phyloP scores from a whole-genome alignment of 2,113 vertebrate genomes.

The Trichomycterus rosablanca region DNA sequence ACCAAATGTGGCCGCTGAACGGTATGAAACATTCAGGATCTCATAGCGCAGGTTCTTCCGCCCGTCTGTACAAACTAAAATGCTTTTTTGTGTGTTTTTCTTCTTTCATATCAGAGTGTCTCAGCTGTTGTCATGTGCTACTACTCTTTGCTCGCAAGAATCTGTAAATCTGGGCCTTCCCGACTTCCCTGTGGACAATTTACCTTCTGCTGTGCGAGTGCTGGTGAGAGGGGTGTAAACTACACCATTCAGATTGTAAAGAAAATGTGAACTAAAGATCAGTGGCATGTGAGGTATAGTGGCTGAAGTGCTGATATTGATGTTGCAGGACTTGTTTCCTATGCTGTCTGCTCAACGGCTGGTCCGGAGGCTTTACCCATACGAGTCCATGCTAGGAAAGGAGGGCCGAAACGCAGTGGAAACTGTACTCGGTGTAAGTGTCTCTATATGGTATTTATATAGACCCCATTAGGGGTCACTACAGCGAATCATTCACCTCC shows the following conservation, averaged over 20 bases:
- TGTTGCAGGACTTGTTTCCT: constrained; percentile 80
- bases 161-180: constrained; percentile 84
- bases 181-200: constrained; percentile 92
- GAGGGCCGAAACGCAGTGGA: constrained; percentile 86
- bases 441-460: too few relatives aligned
- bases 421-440: constrained; percentile 78
- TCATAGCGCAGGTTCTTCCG: neutral
- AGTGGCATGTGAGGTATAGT: too few relatives aligned
- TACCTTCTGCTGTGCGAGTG: constrained; percentile 78
- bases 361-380: constrained; percentile 85
- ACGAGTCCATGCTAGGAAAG: constrained; percentile 77
- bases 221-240: constrained; percentile 75
- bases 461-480: too few relatives aligned
- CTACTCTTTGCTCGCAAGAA: constrained; percentile 92
- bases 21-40: constrained; percentile 64
- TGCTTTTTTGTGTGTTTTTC: neutral
- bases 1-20: constrained; percentile 80
- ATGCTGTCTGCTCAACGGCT: constrained; percentile 78
- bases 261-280: too few relatives aligned
- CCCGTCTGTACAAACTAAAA: too few relatives aligned
- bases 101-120: constrained; percentile 72
- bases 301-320: neutral
- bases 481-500: too few relatives aligned
- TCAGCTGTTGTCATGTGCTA: constrained; percentile 88
- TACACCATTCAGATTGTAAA: too few relatives aligned